Evolutionary conservation across 2,113 vertebrate genomes (phyloP).

Genomic region (Macaca mulatta): DNA sequence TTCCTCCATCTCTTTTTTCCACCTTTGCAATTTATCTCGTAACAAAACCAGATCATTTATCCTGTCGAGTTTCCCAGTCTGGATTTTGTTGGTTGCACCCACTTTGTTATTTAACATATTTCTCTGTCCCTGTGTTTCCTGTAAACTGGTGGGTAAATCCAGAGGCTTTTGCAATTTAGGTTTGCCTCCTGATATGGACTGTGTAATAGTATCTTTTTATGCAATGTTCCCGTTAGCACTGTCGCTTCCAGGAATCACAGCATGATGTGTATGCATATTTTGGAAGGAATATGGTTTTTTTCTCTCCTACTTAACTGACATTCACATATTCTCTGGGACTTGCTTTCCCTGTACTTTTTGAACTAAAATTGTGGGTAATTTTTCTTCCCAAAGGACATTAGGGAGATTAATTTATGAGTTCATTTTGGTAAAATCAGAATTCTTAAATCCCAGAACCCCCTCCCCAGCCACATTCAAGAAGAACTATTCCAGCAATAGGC

Average conservation of each 20-base stretch:
- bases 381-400: background rate
- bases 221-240: background rate
- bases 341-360: background rate
- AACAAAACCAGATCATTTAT: background rate
- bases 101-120: background rate
- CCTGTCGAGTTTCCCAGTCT: background rate
- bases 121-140: background rate
- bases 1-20: background rate
- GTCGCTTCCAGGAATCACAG: background rate
- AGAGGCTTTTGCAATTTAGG: background rate
- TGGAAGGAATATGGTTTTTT: background rate
- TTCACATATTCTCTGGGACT: background rate
- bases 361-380: background rate
- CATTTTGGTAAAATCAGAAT: background rate
- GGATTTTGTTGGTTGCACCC: background rate
- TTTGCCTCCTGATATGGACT: background rate
- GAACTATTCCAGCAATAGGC: background rate
- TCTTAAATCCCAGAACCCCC: background rate
- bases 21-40: background rate
- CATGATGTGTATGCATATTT: background rate
- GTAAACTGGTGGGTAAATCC: background rate
- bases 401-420: conserved; percentile 3
- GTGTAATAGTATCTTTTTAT: background rate
- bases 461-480: background rate
- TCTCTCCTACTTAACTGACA: background rate